Conservation (phyloP, 2,888 invertebrate species). For the Rugalucina vietnamica region DNA sequence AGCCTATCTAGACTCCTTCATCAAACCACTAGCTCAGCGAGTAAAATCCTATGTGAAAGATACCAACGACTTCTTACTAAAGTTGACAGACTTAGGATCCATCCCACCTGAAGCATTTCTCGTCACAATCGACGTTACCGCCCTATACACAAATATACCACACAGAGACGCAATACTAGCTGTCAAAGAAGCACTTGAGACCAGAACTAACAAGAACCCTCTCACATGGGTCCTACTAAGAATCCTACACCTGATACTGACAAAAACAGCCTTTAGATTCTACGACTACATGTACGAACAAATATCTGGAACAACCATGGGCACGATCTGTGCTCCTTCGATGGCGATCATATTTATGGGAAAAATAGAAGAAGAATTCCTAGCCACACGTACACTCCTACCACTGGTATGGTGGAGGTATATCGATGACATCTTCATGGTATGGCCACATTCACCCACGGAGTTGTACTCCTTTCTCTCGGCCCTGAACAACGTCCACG, state of each 20-base stretch:
- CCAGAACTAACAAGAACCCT: background rate
- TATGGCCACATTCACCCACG: background rate
- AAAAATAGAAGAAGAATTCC: background rate
- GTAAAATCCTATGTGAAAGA: slow-evolving; percentile 1
- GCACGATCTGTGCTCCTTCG: slow-evolving; percentile 18
- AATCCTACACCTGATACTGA: slow-evolving; percentile 9
- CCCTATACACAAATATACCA: slow-evolving; percentile 29
- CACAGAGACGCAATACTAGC: slow-evolving; percentile 31
- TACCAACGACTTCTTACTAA: slow-evolving; percentile 18
- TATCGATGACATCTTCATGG: background rate
- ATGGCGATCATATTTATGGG: slow-evolving; percentile 17
- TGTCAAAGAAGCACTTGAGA: slow-evolving; percentile 10
- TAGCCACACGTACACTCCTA: background rate
- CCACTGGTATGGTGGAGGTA: background rate
- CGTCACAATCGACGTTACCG: slow-evolving; percentile 29
- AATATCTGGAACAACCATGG: slow-evolving; percentile 30
- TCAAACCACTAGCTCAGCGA: slow-evolving; percentile 19
- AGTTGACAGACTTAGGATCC: background rate
- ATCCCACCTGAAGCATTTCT: background rate
- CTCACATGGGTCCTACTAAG: slow-evolving; percentile 17
- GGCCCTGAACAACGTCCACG: background rate
- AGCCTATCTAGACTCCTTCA: slow-evolving; percentile 2
- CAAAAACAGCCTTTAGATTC: slow-evolving; percentile 25
- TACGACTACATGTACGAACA: slow-evolving; percentile 20
- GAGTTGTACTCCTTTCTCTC: background rate